Conservation (phyloP, 1,140 invertebrate species). For the Periplaneta americana region DNA sequence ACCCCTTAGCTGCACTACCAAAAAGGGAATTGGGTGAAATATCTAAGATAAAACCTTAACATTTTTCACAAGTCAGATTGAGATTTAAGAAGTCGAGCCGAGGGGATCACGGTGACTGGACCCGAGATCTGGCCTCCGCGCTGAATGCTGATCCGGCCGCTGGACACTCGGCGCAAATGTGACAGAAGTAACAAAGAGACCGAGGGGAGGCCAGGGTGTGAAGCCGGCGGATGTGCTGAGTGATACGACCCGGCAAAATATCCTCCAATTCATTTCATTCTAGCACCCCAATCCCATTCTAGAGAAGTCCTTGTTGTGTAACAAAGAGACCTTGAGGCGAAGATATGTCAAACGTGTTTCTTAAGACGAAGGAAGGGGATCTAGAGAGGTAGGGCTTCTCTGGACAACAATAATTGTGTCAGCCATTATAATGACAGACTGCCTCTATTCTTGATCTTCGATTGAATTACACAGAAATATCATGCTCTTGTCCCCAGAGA, state of each 20-base stretch:
- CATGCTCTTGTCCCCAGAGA: too few relatives aligned
- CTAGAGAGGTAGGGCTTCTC: too few relatives aligned
- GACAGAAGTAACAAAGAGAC: background rate
- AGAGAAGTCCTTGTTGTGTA: too few relatives aligned
- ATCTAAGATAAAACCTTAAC: constrained; percentile 19
- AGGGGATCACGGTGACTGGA: background rate
- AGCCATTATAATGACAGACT: too few relatives aligned
- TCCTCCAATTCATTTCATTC: background rate
- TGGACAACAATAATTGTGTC: too few relatives aligned
- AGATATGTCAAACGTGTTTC: background rate
- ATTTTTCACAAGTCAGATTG: constrained; percentile 20
- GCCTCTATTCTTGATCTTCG: too few relatives aligned
- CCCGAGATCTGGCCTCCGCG: background rate
- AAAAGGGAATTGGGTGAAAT: constrained; percentile 15
- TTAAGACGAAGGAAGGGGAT: background rate
- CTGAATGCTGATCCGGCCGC: background rate
- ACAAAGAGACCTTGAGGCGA: background rate
- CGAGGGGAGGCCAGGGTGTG: background rate
- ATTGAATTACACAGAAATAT: too few relatives aligned
- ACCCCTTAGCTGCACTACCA: background rate
- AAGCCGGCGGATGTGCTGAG: background rate
- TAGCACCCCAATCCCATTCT: background rate
- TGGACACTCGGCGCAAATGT: background rate
- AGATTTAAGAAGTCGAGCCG: constrained; percentile 6
- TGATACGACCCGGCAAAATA: background rate